Percentiles rank a stretch among this genome's conserved stretches.
phyloP scores from a whole-genome alignment of 2,113 vertebrate species.

The Colinus virginianus region DNA sequence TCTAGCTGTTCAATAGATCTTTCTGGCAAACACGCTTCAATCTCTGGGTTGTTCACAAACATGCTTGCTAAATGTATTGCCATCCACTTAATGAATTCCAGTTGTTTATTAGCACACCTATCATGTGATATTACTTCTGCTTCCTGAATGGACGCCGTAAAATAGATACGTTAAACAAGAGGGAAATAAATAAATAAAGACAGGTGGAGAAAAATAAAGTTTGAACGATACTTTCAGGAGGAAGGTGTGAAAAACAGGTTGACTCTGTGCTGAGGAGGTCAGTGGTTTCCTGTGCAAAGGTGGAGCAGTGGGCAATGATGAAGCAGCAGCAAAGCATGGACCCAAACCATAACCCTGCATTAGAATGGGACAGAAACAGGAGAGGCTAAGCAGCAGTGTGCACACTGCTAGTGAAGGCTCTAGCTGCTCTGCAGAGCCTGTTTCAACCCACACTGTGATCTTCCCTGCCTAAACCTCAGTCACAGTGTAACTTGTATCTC shows the following conservation, averaged over 20 bases:
- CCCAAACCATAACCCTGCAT: background rate
- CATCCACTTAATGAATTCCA: background rate
- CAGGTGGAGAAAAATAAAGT: background rate
- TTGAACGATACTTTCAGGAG: background rate
- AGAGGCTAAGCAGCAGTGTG: background rate
- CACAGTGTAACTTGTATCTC: background rate
- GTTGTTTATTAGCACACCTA: background rate
- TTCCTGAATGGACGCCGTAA: background rate
- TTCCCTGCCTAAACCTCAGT: background rate
- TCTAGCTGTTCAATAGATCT: background rate
- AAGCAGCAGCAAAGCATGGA: background rate
- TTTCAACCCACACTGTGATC: background rate
- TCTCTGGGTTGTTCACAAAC: background rate
- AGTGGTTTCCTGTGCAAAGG: background rate
- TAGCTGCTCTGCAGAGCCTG: background rate
- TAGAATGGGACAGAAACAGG: accelerated
- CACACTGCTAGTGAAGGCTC: background rate
- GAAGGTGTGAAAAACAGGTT: background rate
- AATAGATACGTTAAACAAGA: background rate
- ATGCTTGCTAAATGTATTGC: background rate
- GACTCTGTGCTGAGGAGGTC: background rate
- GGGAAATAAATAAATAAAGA: background rate
- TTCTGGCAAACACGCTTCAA: background rate
- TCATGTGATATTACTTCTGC: background rate
- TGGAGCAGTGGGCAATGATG: background rate